Evolutionary conservation across 1,140 invertebrate species (phyloP).

Genomic region (Drosophila sturtevanti): DNA sequence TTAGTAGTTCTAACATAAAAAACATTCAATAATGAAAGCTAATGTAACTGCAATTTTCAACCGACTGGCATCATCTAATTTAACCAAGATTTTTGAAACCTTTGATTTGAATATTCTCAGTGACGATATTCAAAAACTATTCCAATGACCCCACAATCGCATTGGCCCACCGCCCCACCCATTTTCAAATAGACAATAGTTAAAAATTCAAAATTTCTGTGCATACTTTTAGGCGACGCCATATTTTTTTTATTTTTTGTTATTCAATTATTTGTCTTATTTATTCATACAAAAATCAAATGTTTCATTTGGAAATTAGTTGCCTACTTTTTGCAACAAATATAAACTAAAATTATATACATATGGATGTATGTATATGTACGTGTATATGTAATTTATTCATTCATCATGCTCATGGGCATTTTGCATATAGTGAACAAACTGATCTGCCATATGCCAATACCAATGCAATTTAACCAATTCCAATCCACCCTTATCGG

Average conservation of each 20-base stretch:
- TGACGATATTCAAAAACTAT: not conserved
- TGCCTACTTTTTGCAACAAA: constrained; percentile 48
- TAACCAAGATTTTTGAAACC: too few species aligned
- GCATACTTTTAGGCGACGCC: constrained; percentile 59
- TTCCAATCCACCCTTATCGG: constrained; percentile 69
- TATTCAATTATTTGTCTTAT: constrained; percentile 14
- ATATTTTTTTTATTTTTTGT: constrained; percentile 16
- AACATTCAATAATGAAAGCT: too few species aligned
- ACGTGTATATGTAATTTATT: constrained; percentile 10
- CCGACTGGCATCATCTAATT: too few species aligned
- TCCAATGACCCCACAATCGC: not conserved
- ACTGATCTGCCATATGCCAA: constrained; percentile 74
- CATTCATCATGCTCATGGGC: constrained; percentile 40
- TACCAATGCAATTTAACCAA: constrained; percentile 67
- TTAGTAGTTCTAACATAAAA: too few species aligned
- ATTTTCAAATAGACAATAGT: not conserved
- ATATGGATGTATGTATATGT: not conserved
- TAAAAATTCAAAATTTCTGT: not conserved
- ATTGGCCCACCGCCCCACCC: not conserved
- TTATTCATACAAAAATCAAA: constrained; percentile 27
- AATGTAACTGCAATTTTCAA: too few species aligned
- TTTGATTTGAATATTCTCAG: too few species aligned
- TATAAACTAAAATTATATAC: too few species aligned
- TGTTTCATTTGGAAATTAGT: constrained; percentile 6
- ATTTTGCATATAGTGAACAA: constrained; percentile 64